Conservation (phyloP, 1,140 invertebrate species). For the Drosophila melanogaster region DNA sequence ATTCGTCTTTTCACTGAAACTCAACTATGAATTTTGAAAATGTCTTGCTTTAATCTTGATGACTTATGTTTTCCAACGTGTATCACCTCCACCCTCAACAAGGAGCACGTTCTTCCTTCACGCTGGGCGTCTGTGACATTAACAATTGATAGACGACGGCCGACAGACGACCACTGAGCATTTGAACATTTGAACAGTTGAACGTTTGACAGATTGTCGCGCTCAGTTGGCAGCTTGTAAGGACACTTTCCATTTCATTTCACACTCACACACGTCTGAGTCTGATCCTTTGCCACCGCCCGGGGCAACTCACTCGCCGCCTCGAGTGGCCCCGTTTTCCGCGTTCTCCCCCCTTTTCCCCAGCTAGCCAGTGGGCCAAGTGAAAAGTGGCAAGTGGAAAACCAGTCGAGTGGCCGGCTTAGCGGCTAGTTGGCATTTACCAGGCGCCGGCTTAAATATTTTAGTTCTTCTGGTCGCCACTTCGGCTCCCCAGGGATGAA, state of each 20-base stretch:
- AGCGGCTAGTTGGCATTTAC: conserved; percentile 53
- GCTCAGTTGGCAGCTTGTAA: conserved; percentile 63
- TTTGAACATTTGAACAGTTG: conserved; percentile 69
- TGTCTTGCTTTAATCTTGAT: no score
- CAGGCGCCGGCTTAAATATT: conserved; percentile 47
- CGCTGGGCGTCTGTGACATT: conserved; percentile 71
- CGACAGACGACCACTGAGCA: conserved; percentile 54
- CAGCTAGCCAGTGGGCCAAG: conserved; percentile 28
- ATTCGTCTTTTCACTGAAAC: no score
- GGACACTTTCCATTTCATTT: conserved; percentile 64
- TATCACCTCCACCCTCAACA: conserved; percentile 18
- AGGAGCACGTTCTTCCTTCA: conserved; percentile 33
- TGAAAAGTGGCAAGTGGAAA: conserved; percentile 41
- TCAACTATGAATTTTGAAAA: background rate
- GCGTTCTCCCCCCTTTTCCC: background rate
- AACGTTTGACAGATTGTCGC: conserved; percentile 68
- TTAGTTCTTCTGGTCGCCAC: conserved; percentile 35
- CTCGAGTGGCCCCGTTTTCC: conserved; percentile 40
- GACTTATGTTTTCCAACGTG: conserved; percentile 1
- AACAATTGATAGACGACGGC: conserved; percentile 76
- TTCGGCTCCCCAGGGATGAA: background rate
- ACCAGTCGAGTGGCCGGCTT: conserved; percentile 44
- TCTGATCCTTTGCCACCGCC: conserved; percentile 36
- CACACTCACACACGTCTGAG: conserved; percentile 40
- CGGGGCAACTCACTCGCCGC: conserved; percentile 34